Evolutionary conservation across 2,888 invertebrate genomes (phyloP).

Genomic region (Philonicus albiceps): DNA sequence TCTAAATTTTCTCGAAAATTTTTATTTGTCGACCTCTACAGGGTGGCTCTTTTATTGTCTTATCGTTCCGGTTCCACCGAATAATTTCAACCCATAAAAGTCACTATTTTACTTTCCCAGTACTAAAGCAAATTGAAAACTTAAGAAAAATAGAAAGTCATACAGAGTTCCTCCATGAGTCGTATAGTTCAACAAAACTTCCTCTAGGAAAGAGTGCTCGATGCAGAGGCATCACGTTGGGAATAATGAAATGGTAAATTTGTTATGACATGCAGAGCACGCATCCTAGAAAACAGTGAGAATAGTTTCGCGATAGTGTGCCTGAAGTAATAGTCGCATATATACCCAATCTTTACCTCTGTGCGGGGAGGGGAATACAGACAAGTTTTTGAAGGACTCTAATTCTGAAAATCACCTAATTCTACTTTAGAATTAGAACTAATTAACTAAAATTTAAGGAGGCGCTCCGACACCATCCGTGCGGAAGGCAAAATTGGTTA

Average conservation of each 20-base stretch:
- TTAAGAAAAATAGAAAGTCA: slow-evolving; percentile 31
- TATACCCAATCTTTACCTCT: not conserved
- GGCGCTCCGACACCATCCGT: not conserved
- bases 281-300: not conserved
- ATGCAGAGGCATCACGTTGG: not conserved
- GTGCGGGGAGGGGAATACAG: too few relatives aligned
- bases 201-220: not conserved
- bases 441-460: not conserved
- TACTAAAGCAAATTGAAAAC: slow-evolving; percentile 24
- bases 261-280: slow-evolving; percentile 23
- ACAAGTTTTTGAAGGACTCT: not conserved
- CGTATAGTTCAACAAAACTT: slow-evolving; percentile 13
- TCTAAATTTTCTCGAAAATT: not conserved
- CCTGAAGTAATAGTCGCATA: not conserved
- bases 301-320: not conserved
- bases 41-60: not conserved
- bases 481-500: not conserved
- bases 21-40: slow-evolving; percentile 20
- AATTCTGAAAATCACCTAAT: not conserved
- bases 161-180: not conserved
- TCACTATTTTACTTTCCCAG: slow-evolving; percentile 18
- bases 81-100: not conserved
- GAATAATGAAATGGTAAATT: slow-evolving; percentile 8
- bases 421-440: not conserved
- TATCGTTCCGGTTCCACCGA: not conserved